These are phyloP conservation scores for Percopsis transmontana DNA, from an alignment of 2,113 vertebrate species.

Conservation along the genomic window DNA sequence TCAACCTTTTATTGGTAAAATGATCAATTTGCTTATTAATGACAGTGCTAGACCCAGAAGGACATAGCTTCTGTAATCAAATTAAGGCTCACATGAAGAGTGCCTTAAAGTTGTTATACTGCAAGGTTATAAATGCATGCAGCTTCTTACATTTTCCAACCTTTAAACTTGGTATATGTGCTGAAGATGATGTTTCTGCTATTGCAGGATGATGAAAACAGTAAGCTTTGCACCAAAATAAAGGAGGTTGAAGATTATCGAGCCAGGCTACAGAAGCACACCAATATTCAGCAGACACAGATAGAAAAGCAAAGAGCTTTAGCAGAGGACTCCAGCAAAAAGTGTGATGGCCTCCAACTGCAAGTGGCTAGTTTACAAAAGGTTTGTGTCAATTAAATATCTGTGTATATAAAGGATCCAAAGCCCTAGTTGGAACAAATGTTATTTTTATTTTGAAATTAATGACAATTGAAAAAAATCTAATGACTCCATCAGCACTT, in stretches of 20 bases:
- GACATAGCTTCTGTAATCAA: too few species aligned
- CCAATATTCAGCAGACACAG: constrained; percentile 82
- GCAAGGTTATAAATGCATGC: too few species aligned
- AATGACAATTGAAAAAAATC: neutral
- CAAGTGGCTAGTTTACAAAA: constrained; percentile 82
- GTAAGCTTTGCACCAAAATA: constrained; percentile 76
- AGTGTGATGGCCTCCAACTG: constrained; percentile 81
- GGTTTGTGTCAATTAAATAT: constrained; percentile 66
- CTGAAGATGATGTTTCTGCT: constrained; percentile 6
- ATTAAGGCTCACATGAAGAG: too few species aligned
- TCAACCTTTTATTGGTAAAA: too few species aligned
- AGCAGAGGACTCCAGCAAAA: constrained; percentile 83
- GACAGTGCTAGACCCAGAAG: too few species aligned
- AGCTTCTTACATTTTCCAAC: too few species aligned
- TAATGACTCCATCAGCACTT: neutral
- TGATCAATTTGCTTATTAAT: too few species aligned
- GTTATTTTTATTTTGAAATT: neutral
- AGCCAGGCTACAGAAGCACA: constrained; percentile 78
- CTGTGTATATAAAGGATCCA: neutral
- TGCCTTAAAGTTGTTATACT: too few species aligned
- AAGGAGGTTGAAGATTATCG: constrained; percentile 85
- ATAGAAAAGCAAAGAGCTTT: constrained; percentile 85
- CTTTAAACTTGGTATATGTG: neutral
- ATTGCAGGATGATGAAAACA: constrained; percentile 87
- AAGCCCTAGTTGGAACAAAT: too few species aligned